These are phyloP conservation scores for Chiloscyllium plagiosum DNA, from an alignment of 2,113 vertebrate species.

Conservation along the genomic window DNA sequence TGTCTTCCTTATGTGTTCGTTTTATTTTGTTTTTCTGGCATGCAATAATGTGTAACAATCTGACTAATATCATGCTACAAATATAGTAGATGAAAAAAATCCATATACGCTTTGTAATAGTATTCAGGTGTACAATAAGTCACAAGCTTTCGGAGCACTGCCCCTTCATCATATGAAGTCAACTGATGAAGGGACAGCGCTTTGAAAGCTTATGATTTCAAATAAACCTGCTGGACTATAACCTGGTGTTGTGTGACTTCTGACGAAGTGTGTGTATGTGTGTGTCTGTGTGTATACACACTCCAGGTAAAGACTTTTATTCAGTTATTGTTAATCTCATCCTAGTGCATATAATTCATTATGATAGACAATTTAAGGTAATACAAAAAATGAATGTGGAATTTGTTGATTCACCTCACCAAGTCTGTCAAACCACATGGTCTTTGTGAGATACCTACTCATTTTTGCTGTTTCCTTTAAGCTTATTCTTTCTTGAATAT, in stretches of 20 bases:
- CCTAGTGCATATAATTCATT: not conserved
- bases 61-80: not conserved
- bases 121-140: not conserved
- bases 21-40: not conserved
- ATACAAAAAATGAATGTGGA: not conserved
- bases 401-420: not conserved
- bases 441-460: not conserved
- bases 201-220: no score
- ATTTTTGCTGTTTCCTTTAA: not conserved
- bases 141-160: no score
- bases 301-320: not conserved
- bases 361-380: not conserved
- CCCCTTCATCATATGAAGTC: no score
- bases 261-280: not conserved
- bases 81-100: not conserved
- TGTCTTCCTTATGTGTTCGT: constrained; percentile 31
- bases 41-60: constrained; percentile 5
- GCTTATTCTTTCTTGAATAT: not conserved
- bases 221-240: no score
- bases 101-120: not conserved
- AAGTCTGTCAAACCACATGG: not conserved
- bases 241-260: no score
- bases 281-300: not conserved
- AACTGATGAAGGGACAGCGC: no score
- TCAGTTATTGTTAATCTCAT: not conserved